Conservation (phyloP, 2,888 invertebrate genomes). For the Agonopterix heracliana region DNA sequence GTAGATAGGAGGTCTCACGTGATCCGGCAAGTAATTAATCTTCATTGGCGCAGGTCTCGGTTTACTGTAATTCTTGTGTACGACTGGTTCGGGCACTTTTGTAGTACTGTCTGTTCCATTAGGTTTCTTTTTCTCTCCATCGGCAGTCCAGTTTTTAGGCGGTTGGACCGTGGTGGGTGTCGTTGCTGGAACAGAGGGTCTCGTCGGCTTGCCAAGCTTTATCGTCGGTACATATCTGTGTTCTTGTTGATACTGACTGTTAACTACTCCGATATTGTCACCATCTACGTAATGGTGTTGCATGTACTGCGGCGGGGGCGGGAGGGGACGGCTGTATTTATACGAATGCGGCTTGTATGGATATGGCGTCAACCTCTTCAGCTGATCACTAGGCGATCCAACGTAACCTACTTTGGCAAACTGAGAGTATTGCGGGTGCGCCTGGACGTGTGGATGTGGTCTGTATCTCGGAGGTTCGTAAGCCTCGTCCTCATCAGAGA, state of each 20-base stretch:
- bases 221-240: slow-evolving; percentile 37
- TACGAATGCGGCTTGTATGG: slow-evolving; percentile 39
- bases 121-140: slow-evolving; percentile 26
- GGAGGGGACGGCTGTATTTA: slow-evolving; percentile 42
- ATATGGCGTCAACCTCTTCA: slow-evolving; percentile 42
- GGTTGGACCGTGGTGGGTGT: slow-evolving; percentile 25
- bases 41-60: slow-evolving; percentile 38
- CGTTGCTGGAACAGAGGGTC: slow-evolving; percentile 52
- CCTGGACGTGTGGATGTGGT: slow-evolving; percentile 28
- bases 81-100: slow-evolving; percentile 33
- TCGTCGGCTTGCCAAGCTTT: slow-evolving; percentile 39
- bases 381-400: slow-evolving; percentile 38
- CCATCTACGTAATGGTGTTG: slow-evolving; percentile 39
- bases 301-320: slow-evolving; percentile 33
- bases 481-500: slow-evolving; percentile 50
- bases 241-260: slow-evolving; percentile 32
- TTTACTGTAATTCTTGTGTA: slow-evolving; percentile 28
- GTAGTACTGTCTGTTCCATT: slow-evolving; percentile 38
- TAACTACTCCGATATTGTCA: slow-evolving; percentile 15
- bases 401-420: slow-evolving; percentile 44
- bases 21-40: slow-evolving; percentile 48
- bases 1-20: slow-evolving; percentile 59
- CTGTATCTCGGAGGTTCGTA: slow-evolving; percentile 36
- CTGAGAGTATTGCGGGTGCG: slow-evolving; percentile 23
- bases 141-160: slow-evolving; percentile 33